Conservation (phyloP, 2,797 vertebrate genomes). For the Tragopan temminckii region DNA sequence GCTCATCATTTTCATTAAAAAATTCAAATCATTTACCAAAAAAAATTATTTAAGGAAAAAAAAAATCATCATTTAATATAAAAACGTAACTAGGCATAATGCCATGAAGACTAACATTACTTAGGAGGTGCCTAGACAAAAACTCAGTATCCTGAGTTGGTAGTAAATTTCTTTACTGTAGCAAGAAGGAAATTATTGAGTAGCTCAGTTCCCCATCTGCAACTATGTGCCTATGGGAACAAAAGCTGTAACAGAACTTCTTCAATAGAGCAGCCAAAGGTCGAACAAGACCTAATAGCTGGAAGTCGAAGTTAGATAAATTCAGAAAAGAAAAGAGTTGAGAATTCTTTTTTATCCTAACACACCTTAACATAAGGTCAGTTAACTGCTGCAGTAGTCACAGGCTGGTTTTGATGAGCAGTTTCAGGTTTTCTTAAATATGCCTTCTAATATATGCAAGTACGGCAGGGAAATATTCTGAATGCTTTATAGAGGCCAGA, state of each 20-base stretch:
- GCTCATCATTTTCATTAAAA: not conserved
- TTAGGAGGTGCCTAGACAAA: not conserved
- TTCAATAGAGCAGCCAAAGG: not conserved
- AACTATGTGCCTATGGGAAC: not conserved
- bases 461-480: not conserved
- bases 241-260: not conserved
- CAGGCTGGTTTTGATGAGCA: not conserved
- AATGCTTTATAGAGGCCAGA: not conserved
- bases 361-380: not conserved
- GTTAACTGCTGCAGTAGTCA: not conserved
- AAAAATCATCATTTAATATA: not conserved
- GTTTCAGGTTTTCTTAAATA: not conserved
- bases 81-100: not conserved
- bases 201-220: not conserved
- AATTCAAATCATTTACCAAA: not conserved
- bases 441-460: not conserved
- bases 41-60: not conserved
- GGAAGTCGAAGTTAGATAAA: not conserved
- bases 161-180: not conserved
- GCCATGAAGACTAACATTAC: not conserved
- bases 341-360: not conserved
- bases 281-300: not conserved
- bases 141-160: no score
- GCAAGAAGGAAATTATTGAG: not conserved
- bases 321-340: not conserved